phyloP scores from a whole-genome alignment of 2,113 vertebrate species.

The Paedocypris sp. region DNA sequence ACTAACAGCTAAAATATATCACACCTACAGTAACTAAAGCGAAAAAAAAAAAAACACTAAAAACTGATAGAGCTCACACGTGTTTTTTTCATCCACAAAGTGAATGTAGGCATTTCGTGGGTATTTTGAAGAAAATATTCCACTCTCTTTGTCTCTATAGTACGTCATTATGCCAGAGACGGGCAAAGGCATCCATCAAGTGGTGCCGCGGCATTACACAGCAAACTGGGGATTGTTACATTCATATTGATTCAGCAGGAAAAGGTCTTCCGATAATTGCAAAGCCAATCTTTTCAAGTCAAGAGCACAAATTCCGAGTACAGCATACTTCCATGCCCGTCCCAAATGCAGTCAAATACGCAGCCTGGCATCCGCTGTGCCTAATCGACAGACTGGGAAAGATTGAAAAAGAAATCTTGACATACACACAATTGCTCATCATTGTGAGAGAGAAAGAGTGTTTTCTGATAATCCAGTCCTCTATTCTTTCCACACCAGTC shows the following conservation, averaged over 20 bases:
- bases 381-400: constrained; percentile 14
- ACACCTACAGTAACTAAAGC: too few relatives aligned
- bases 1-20: too few relatives aligned
- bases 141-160: constrained; percentile 14
- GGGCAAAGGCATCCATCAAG: constrained; percentile 18
- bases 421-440: not conserved
- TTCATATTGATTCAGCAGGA: constrained; percentile 47
- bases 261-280: constrained; percentile 46
- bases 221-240: constrained; percentile 38
- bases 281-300: constrained; percentile 48
- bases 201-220: constrained; percentile 12
- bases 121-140: constrained; percentile 22
- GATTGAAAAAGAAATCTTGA: not conserved
- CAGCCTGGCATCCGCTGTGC: constrained; percentile 9
- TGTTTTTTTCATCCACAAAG: too few relatives aligned
- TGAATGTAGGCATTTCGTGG: constrained; percentile 9
- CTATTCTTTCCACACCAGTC: not conserved
- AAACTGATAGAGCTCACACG: constrained; percentile 25
- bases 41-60: too few relatives aligned
- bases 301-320: constrained; percentile 44
- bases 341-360: constrained; percentile 6
- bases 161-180: constrained; percentile 12
- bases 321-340: constrained; percentile 24
- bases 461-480: constrained; percentile 20
- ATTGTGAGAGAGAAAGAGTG: not conserved